Evolutionary conservation across 2,888 invertebrate species (phyloP), one percentile per base, ranked within the genome.

Genomic region (Frankliniella fusca): DNA sequence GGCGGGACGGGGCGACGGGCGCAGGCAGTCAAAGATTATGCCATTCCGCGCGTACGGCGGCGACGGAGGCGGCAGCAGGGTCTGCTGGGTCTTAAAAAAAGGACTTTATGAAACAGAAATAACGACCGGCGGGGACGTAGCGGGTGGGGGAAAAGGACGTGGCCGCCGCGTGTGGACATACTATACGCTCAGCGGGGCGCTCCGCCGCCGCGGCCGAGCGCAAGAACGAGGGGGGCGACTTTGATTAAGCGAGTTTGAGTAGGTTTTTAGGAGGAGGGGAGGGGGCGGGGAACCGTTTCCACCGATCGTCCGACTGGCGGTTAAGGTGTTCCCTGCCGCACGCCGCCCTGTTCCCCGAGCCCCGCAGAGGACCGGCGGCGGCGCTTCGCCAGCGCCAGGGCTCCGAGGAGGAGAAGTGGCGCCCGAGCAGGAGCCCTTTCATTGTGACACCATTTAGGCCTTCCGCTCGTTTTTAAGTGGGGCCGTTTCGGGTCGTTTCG

Each of bases 41-140:
- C 70, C 70, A 76, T 76, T 76, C 70, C 70, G 27, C 1, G 70
- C 27, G 70, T 23, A 9, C 70, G 23, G 70, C 23, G 70, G 38
- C 38, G 38, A 38, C 38, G 38, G 5, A 2, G 38, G 38, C 38
- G 38, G 38, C 38, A 38, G 38, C 38, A 38, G 38, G 3, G 5
- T 2, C 38, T 2, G 2, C 38, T 5, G 10, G 61, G 61, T 76
- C 70, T 76, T 76, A 76, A 76, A 61, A 61, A 38, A 76, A 23
- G 27, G 70, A 76, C 70, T 76, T 76, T 76, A 76, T 76, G 70
- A 76, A 76, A 76, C 70, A 76, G 70, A 76, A 76, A 76, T 76
- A 76, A 76, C 70, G 70, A 76, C 70, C 23, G 38, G 38, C 70
- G 70, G 27, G 23, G 23, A 76, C 70, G 70, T 11, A 54, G 20